phyloP scores from a whole-genome alignment of 2,888 invertebrate species.

The Metacarcinus magister region DNA sequence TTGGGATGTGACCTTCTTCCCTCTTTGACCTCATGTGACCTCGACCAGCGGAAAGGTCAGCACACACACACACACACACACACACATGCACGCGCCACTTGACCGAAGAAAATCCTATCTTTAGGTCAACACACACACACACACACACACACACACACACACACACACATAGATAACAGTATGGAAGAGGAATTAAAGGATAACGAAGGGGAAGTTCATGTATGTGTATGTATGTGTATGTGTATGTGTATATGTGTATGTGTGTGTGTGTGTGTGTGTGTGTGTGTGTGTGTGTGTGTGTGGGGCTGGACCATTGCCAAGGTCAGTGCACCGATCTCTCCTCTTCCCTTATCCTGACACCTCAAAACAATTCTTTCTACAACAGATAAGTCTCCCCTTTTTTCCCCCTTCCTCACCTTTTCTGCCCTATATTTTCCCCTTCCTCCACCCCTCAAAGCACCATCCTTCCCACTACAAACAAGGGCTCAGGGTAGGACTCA shows the following conservation, averaged over 20 bases:
- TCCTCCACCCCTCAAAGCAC: background rate
- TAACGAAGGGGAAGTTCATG: background rate
- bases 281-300: conserved; percentile 3
- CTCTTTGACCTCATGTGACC: background rate
- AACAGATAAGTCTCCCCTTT: background rate
- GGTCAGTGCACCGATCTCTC: background rate
- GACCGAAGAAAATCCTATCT: background rate
- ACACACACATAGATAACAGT: background rate
- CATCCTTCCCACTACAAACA: background rate
- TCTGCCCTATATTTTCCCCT: background rate
- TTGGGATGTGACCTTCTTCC: background rate
- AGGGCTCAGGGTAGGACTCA: too few species aligned
- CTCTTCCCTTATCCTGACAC: background rate
- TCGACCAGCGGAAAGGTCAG: background rate
- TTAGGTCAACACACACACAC: conserved; percentile 2
- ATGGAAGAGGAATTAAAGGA: background rate
- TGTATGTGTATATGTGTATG: background rate
- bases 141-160: background rate
- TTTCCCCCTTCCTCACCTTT: background rate
- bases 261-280: background rate
- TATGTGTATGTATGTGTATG: background rate
- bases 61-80: conserved; percentile 29
- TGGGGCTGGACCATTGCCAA: background rate
- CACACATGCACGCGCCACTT: background rate
- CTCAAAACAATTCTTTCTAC: too few species aligned